phyloP scores from a whole-genome alignment of 30 jellyfish, hydroid and myxozoan species.

The Aurelia coerulea region DNA sequence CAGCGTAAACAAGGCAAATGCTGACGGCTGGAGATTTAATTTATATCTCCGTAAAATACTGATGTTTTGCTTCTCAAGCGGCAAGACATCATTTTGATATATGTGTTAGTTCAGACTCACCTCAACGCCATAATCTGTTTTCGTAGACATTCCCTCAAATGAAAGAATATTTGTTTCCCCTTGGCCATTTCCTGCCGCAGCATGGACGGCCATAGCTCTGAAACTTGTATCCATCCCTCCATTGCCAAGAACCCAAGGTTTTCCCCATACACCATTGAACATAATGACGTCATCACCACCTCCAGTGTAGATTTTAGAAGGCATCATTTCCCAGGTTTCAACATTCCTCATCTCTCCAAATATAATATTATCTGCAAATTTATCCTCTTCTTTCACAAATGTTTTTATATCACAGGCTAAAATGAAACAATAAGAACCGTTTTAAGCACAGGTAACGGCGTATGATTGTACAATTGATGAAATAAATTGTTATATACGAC shows the following conservation, averaged over 20 bases:
- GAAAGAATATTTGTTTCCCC: constrained; percentile 24
- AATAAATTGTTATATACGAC: no score
- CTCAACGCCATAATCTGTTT: background rate
- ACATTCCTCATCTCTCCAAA: constrained; percentile 36
- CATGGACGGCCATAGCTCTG: background rate
- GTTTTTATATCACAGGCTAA: background rate
- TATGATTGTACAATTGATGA: no score
- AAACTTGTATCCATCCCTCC: background rate
- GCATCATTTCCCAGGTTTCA: constrained; percentile 1
- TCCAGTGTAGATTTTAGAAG: constrained; percentile 16
- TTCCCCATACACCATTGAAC: constrained; percentile 21
- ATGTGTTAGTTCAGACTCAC: background rate
- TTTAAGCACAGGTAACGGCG: no score
- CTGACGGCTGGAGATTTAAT: no score
- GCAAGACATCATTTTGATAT: no score
- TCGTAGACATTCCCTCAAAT: constrained; percentile 31
- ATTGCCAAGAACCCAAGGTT: constrained; percentile 28
- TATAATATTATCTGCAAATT: constrained; percentile 2
- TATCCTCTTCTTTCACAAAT: constrained; percentile 6
- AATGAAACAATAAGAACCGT: no score
- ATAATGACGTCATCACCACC: constrained; percentile 45
- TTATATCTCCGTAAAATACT: no score
- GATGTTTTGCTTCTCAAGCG: no score
- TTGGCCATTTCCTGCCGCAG: background rate
- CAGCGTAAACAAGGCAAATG: no score